Conservation (phyloP, 2,797 vertebrate genomes). For the Streptopelia turtur region DNA sequence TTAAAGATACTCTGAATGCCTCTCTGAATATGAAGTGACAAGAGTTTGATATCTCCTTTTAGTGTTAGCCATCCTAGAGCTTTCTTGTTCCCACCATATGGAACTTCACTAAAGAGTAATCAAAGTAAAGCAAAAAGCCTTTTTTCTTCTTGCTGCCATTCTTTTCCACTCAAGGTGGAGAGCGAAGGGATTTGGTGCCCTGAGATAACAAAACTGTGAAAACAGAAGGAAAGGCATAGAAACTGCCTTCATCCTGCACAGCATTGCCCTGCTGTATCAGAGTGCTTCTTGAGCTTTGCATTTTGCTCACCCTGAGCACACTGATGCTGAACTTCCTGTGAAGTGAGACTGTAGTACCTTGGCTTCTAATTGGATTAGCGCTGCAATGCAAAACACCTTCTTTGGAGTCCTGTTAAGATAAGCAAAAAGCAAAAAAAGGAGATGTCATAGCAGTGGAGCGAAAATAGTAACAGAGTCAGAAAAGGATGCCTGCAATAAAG, state of each 20-base stretch:
- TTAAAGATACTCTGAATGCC: not conserved
- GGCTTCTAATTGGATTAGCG: slow-evolving; percentile 4
- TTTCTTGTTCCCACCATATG: not conserved
- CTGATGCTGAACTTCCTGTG: not conserved
- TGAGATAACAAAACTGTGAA: not conserved
- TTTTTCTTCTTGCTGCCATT: not conserved
- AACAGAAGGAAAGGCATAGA: not conserved
- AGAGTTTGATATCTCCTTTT: not conserved
- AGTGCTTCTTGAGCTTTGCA: not conserved
- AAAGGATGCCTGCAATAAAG: not conserved
- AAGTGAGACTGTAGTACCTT: not conserved
- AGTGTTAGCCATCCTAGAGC: not conserved
- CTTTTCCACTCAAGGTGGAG: not conserved
- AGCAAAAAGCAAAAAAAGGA: not conserved
- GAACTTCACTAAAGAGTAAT: not conserved
- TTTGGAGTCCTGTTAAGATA: not conserved
- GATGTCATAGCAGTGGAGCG: not conserved
- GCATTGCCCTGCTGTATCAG: not conserved
- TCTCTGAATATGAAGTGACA: not conserved
- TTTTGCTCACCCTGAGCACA: not conserved
- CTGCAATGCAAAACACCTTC: not conserved
- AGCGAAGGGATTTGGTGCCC: not conserved
- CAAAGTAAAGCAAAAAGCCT: not conserved
- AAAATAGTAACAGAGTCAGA: not conserved
- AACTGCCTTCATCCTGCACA: not conserved